phyloP scores from a whole-genome alignment of 2,113 vertebrate genomes.

The Scomber colias region DNA sequence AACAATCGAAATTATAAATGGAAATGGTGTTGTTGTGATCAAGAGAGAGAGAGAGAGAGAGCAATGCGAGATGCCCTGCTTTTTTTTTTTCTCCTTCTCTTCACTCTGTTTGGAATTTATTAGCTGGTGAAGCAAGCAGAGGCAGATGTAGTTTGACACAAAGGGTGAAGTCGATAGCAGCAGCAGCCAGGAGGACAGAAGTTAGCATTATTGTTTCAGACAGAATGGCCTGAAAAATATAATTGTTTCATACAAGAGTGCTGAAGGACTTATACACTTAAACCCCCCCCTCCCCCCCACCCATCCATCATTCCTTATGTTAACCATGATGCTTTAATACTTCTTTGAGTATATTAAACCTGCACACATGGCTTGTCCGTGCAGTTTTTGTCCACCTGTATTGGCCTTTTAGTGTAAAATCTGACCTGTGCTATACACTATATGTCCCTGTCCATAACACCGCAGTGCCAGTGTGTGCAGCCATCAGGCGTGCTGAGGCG shows the following conservation, averaged over 20 bases:
- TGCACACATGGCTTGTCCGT: not conserved
- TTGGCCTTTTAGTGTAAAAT: conserved; percentile 15
- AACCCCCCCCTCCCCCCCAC: not conserved
- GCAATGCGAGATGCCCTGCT: conserved; percentile 66
- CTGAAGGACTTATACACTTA: not conserved
- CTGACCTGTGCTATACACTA: conserved; percentile 24
- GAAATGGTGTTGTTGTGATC: conserved; percentile 97
- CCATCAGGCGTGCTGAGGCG: conserved; percentile 49
- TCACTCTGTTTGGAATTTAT: conserved; percentile 91
- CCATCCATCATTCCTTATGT: not conserved
- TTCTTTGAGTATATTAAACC: conserved; percentile 16
- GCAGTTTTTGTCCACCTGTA: not conserved
- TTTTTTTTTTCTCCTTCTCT: conserved; percentile 33
- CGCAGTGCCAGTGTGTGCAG: conserved; percentile 27
- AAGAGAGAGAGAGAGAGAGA: conserved; percentile 80
- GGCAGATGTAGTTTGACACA: conserved; percentile 88
- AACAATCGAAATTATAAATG: conserved; percentile 98
- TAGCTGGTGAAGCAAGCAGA: conserved; percentile 81
- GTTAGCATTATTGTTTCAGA: conserved; percentile 41
- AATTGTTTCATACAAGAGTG: conserved; percentile 14
- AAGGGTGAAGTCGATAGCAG: conserved; percentile 79
- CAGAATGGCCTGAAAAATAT: conserved; percentile 36
- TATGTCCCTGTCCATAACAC: conserved; percentile 25
- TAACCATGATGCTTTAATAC: not conserved
- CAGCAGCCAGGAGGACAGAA: conserved; percentile 63